These are phyloP conservation scores for Scaptomyza graminum DNA, from an alignment of 1,140 invertebrate genomes.

Conservation along the genomic window DNA sequence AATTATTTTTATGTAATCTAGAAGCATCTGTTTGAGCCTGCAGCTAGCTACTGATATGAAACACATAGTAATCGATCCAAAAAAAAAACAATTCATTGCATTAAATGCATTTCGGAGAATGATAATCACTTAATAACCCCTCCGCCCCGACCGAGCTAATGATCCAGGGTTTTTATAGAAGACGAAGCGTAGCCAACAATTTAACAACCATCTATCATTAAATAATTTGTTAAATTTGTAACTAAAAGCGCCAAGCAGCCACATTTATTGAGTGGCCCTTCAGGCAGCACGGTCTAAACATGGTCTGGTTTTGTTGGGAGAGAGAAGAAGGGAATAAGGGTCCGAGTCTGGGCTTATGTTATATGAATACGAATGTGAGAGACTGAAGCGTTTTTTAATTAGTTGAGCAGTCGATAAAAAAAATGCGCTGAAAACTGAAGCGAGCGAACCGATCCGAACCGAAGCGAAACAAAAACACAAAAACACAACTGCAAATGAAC, in stretches of 20 bases:
- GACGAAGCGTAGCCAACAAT: slow-evolving; percentile 56
- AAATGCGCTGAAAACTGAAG: slow-evolving; percentile 70
- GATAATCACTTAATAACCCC: slow-evolving; percentile 75
- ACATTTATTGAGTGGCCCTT: slow-evolving; percentile 36
- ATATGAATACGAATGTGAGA: slow-evolving; percentile 35
- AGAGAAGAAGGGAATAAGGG: neutral
- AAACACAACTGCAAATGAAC: slow-evolving; percentile 1
- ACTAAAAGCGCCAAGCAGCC: slow-evolving; percentile 64
- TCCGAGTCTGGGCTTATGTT: slow-evolving; percentile 8
- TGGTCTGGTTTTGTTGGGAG: slow-evolving; percentile 3
- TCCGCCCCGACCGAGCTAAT: slow-evolving; percentile 21
- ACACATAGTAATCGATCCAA: neutral
- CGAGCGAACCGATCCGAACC: slow-evolving; percentile 28
- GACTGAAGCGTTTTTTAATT: slow-evolving; percentile 74
- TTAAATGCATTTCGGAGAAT: slow-evolving; percentile 19
- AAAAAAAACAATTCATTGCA: slow-evolving; percentile 20
- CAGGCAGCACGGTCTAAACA: slow-evolving; percentile 25
- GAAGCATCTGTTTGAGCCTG: too few relatives aligned
- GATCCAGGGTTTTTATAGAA: slow-evolving; percentile 32
- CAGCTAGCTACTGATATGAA: slow-evolving; percentile 17
- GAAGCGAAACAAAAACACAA: slow-evolving; percentile 45
- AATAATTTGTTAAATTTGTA: slow-evolving; percentile 79
- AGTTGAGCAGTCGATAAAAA: slow-evolving; percentile 76
- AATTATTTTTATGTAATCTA: too few relatives aligned
- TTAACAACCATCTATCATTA: slow-evolving; percentile 79